phyloP scores from a whole-genome alignment of 2,888 invertebrate genomes.

The Rhingia campestris region DNA sequence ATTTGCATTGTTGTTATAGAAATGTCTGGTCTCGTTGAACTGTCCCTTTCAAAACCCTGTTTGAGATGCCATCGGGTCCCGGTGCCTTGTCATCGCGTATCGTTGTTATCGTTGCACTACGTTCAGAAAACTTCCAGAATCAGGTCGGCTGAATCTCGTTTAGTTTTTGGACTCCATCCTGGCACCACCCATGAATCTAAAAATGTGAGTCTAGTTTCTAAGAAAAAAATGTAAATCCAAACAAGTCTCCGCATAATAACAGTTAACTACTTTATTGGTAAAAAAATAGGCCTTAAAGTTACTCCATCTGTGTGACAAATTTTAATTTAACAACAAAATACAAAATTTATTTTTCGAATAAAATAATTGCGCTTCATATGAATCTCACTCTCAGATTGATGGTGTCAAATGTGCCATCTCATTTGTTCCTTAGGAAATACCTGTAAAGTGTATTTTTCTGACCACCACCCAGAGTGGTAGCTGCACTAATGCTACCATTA shows the following conservation, averaged over 20 bases:
- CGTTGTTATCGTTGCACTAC: too few relatives aligned
- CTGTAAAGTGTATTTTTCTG: conserved; percentile 86
- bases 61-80: too few relatives aligned
- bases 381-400: conserved; percentile 9
- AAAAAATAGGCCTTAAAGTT: conserved; percentile 59
- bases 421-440: conserved; percentile 88
- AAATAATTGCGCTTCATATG: conserved; percentile 10
- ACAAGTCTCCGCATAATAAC: conserved; percentile 5
- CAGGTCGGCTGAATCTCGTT: too few relatives aligned
- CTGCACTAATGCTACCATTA: conserved; percentile 42
- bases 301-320: conserved; percentile 42
- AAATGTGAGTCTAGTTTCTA: neutral
- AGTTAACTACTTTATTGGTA: conserved; percentile 59
- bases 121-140: too few relatives aligned
- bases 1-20: too few relatives aligned
- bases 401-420: conserved; percentile 76
- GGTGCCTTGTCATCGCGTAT: too few relatives aligned
- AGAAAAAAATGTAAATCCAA: neutral
- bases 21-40: too few relatives aligned
- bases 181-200: neutral
- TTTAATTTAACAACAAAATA: conserved; percentile 29
- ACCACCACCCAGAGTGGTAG: conserved; percentile 74
- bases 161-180: too few relatives aligned
- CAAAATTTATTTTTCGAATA: conserved; percentile 29
- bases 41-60: too few relatives aligned